A percentile compares a stretch with the other conserved stretches of the same genome.
These are phyloP conservation scores for Coptotermes formosanus DNA, from an alignment of 1,140 invertebrate species.

Conservation along the genomic window DNA sequence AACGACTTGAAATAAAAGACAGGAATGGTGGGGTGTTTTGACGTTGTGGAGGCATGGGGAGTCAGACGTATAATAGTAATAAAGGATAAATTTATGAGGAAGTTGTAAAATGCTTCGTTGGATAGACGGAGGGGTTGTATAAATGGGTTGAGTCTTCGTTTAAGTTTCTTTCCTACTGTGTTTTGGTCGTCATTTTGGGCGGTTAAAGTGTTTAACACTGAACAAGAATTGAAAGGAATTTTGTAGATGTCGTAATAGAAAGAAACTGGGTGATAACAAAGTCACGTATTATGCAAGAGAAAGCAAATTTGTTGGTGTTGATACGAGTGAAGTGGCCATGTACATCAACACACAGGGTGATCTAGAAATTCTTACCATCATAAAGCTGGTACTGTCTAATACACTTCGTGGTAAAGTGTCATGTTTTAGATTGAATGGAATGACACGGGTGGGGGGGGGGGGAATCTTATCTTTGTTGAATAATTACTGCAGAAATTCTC, in stretches of 20 bases:
- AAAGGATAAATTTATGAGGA: slow-evolving; percentile 4
- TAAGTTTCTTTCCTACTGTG: not conserved
- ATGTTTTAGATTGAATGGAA: not conserved
- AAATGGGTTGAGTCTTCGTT: not conserved
- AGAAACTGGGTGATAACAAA: not conserved
- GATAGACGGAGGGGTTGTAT: not conserved
- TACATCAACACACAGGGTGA: not conserved
- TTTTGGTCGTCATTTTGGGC: not conserved
- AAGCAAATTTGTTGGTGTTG: not conserved
- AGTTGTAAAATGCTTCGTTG: not conserved
- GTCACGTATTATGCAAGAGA: not conserved
- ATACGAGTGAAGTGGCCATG: not conserved
- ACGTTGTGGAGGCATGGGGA: not conserved
- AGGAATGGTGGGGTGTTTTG: not conserved
- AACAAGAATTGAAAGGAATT: not conserved
- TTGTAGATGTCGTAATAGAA: not conserved
- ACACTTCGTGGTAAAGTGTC: not conserved
- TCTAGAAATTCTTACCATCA: not conserved
- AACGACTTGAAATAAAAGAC: not conserved
- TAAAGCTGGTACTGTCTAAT: not conserved
- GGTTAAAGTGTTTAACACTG: not conserved
- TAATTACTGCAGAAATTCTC: too few relatives aligned
- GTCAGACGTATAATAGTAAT: not conserved
- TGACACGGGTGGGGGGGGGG: too few relatives aligned
- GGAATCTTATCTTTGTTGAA: not conserved